Base-by-base conservation (phyloP, 2,888 invertebrate genomes). In the Papilio elwesi region DNA sequence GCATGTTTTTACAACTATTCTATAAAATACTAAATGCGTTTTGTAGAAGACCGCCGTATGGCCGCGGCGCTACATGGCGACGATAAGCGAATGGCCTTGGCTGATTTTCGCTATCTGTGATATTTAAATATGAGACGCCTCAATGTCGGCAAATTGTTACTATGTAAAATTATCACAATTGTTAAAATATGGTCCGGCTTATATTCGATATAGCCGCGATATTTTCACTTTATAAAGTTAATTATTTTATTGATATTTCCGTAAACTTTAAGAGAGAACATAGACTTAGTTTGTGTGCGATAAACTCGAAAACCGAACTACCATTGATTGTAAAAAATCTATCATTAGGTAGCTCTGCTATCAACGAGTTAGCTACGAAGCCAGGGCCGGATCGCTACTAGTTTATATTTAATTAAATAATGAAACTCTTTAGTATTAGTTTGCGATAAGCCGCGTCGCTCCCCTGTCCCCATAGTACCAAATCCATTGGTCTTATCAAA, bases 51-150 rank as follows among this genome's bases (percentile, higher is more conserved):
- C 73, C 67, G 71, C 62, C 63, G 76, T 74, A 75, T 76, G 77
- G 71, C 73, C 76, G 71, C 73, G 75, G 75, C 74, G 67, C 77
- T 75, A 76, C 76, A 75, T 78, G 73, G 76, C 75, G 66, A 75
- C 73, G 87, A 88, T 87, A 87, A 84, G 76, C 76, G 68, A 59
- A 43, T 78, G 83, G 82, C 88, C 88, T 88, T 88, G 88, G 85
- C 81, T 83, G 84, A 87, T 85, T 86, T 87, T 79, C 79, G 80
- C 85, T 88, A 88, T 89, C 88, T 83, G 76, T 78, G 73, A 84
- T 84, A 82, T 85, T 83, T 76, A 80, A 78, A 81, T 76, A 74
- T 74, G 64, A 73, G 71, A 71, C 71, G 73, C 70, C 73, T 9
- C 59, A 79, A 67, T 77, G 67, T 13, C 12, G 71, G 78, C 78